phyloP scores from a whole-genome alignment of 1,140 invertebrate species.

The Ephestia elutella region DNA sequence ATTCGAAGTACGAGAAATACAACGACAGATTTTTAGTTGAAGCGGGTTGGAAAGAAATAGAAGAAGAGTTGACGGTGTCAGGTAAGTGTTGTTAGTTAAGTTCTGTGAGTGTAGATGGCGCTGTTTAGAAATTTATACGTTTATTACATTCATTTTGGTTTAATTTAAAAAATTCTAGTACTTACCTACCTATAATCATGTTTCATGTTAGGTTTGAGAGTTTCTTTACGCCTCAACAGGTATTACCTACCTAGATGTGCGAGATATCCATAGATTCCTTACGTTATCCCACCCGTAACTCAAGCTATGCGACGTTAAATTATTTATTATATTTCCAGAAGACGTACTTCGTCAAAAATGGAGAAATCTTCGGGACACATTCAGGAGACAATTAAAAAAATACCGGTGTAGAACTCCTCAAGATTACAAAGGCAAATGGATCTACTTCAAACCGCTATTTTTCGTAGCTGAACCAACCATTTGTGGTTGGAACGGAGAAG shows the following conservation, averaged over 20 bases:
- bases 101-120: too few species aligned
- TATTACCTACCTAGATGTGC: too few species aligned
- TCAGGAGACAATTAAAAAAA: constrained; percentile 34
- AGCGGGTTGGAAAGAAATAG: constrained; percentile 31
- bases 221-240: too few species aligned
- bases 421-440: constrained; percentile 37
- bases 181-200: too few species aligned
- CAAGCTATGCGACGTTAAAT: too few species aligned
- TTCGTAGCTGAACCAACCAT: constrained; percentile 24
- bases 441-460: constrained; percentile 30
- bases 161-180: too few species aligned
- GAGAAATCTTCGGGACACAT: constrained; percentile 44
- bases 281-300: too few species aligned
- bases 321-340: constrained; percentile 28
- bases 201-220: too few species aligned
- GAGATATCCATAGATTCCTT: too few species aligned
- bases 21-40: constrained; percentile 22
- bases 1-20: constrained; percentile 29
- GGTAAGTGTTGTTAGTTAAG: constrained; percentile 15
- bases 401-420: constrained; percentile 9
- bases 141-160: too few species aligned
- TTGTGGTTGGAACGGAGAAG: neutral
- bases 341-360: constrained; percentile 33
- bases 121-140: too few species aligned
- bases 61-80: constrained; percentile 20